Percentiles rank a stretch among this genome's conserved stretches.
phyloP scores from a whole-genome alignment of 2,888 invertebrate genomes.

The Chouioia cunea region DNA sequence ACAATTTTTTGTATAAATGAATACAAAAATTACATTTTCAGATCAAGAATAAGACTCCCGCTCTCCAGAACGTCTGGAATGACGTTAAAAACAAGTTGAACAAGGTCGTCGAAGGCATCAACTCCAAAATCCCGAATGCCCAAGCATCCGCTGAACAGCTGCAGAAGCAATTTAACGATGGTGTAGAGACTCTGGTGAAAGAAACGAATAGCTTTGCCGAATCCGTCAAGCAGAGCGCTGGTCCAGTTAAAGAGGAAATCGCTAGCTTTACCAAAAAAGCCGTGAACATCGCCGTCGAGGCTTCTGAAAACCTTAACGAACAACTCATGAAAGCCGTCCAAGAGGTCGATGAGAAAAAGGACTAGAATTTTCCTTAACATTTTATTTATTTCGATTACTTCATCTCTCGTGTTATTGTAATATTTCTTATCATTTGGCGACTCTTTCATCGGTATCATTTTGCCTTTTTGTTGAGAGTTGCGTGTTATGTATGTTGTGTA shows the following conservation, averaged over 20 bases:
- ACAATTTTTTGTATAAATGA: no score
- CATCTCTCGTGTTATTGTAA: no score
- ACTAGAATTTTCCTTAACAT: neutral
- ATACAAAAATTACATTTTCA: conserved; percentile 32
- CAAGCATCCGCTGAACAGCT: conserved; percentile 60
- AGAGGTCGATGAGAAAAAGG: conserved; percentile 42
- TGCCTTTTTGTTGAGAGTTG: neutral
- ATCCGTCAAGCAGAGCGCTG: conserved; percentile 58
- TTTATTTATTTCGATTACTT: no score
- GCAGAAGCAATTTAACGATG: conserved; percentile 60
- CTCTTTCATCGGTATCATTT: conserved; percentile 10
- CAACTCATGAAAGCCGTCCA: conserved; percentile 57
- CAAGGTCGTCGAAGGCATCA: conserved; percentile 59
- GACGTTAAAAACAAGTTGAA: conserved; percentile 56
- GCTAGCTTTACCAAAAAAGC: conserved; percentile 62
- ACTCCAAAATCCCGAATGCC: conserved; percentile 60
- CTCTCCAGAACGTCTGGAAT: conserved; percentile 59
- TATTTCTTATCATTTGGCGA: neutral
- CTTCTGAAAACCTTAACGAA: conserved; percentile 59
- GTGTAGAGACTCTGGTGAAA: conserved; percentile 57
- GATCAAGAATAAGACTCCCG: conserved; percentile 64
- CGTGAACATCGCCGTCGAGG: conserved; percentile 61
- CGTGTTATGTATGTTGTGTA: no score
- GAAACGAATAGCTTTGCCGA: conserved; percentile 62
- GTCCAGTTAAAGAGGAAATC: conserved; percentile 60